phyloP scores from a whole-genome alignment of 2,888 invertebrate genomes.

The Drosophila barbarae region DNA sequence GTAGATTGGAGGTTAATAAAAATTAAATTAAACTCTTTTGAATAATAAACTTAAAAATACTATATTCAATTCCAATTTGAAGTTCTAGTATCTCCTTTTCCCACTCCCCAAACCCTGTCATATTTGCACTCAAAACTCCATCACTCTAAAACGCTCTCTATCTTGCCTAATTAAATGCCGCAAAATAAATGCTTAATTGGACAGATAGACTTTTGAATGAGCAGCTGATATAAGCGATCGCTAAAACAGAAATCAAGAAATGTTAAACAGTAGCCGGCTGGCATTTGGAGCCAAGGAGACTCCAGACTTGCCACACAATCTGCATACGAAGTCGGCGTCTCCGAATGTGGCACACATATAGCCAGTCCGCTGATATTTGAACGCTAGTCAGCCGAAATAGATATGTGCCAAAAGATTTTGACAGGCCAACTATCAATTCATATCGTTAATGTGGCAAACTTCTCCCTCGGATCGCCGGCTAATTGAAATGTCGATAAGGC shows the following conservation, averaged over 20 bases:
- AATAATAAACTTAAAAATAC: not conserved
- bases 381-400: conserved; percentile 52
- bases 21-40: not conserved
- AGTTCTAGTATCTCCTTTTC: conserved; percentile 1
- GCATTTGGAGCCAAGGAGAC: conserved; percentile 32
- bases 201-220: conserved; percentile 73
- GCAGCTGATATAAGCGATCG: conserved; percentile 37
- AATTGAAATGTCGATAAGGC: conserved; percentile 75
- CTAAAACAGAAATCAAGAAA: conserved; percentile 25
- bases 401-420: conserved; percentile 72
- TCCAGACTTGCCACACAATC: conserved; percentile 43
- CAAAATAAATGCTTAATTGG: conserved; percentile 64
- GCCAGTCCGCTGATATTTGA: conserved; percentile 53
- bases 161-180: conserved; percentile 69
- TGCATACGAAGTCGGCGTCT: conserved; percentile 33
- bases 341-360: conserved; percentile 15
- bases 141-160: conserved; percentile 46
- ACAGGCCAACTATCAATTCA: conserved; percentile 66
- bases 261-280: conserved; percentile 39
- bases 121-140: conserved; percentile 34
- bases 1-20: conserved; percentile 1
- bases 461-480: conserved; percentile 56
- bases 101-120: conserved; percentile 34
- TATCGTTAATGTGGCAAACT: conserved; percentile 53
- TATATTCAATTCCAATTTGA: too few relatives aligned